Evolutionary conservation across 2,797 vertebrate genomes (phyloP).

Genomic region (Perodicticus potto): DNA sequence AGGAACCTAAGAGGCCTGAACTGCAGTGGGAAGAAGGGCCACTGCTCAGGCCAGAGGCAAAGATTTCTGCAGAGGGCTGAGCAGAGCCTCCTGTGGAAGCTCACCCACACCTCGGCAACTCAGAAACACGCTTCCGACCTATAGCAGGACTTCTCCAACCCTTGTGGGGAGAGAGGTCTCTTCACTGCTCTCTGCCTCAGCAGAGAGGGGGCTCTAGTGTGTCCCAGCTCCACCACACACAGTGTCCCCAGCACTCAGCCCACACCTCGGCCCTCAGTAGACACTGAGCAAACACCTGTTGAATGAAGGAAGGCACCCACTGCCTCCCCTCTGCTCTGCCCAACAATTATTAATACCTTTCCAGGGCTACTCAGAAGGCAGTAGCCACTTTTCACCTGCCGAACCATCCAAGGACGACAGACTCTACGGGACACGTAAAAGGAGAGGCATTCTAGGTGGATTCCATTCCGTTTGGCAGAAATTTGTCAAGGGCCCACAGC

Average conservation of each 20-base stretch:
- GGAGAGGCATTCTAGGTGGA: neutral
- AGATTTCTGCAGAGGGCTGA: neutral
- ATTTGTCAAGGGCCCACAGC: too few species aligned
- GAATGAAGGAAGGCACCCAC: neutral
- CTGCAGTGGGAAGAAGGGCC: neutral
- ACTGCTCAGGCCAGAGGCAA: neutral
- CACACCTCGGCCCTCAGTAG: neutral
- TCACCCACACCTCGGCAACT: neutral
- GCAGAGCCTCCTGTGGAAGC: neutral
- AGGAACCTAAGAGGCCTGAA: neutral
- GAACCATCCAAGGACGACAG: neutral
- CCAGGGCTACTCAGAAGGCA: neutral
- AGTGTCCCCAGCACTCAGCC: fast-evolving
- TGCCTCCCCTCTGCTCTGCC: neutral
- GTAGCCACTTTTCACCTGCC: neutral
- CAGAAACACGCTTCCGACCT: neutral
- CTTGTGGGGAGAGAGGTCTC: neutral
- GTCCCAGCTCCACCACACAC: neutral
- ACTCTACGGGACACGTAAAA: neutral
- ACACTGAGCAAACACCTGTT: neutral
- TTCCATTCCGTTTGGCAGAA: neutral
- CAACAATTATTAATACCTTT: neutral
- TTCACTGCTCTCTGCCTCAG: neutral
- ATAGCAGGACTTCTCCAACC: neutral
- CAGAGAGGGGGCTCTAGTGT: neutral